Percentiles rank a stretch among this genome's conserved stretches.
Evolutionary conservation across 2,113 vertebrate genomes (phyloP).

Genomic region (Nycticebus coucang): DNA sequence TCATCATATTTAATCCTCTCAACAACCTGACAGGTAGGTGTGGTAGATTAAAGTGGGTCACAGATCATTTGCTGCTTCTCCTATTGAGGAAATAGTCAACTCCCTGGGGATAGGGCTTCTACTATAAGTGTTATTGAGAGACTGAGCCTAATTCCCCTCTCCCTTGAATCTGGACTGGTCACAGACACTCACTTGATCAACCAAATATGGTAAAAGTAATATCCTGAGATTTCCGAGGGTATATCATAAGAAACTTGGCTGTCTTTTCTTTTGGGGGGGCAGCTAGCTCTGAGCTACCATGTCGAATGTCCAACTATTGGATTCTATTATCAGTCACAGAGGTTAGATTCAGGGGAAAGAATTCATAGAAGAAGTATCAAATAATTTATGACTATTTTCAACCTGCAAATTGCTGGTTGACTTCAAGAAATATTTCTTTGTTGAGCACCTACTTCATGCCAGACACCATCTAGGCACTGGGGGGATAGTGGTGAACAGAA

Average conservation of each 20-base stretch:
- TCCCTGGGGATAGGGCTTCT: neutral
- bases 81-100: neutral
- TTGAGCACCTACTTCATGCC: neutral
- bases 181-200: neutral
- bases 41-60: constrained; percentile 8
- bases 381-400: accelerated
- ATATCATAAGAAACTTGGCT: too few relatives aligned
- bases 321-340: too few relatives aligned
- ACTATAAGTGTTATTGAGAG: accelerated
- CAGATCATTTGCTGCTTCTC: neutral
- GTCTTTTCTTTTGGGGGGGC: too few relatives aligned
- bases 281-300: neutral
- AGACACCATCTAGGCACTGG: neutral
- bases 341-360: neutral
- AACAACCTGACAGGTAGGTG: constrained; percentile 29
- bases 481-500: neutral
- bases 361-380: neutral
- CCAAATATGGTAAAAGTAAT: neutral
- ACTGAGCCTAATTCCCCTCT: accelerated
- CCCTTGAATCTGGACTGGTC: neutral
- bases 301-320: accelerated
- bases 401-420: accelerated
- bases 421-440: neutral
- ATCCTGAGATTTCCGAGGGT: neutral
- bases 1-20: constrained; percentile 46